These are phyloP conservation scores for Ramphastos sulfuratus DNA, from an alignment of 2,113 vertebrate genomes.

Conservation along the genomic window DNA sequence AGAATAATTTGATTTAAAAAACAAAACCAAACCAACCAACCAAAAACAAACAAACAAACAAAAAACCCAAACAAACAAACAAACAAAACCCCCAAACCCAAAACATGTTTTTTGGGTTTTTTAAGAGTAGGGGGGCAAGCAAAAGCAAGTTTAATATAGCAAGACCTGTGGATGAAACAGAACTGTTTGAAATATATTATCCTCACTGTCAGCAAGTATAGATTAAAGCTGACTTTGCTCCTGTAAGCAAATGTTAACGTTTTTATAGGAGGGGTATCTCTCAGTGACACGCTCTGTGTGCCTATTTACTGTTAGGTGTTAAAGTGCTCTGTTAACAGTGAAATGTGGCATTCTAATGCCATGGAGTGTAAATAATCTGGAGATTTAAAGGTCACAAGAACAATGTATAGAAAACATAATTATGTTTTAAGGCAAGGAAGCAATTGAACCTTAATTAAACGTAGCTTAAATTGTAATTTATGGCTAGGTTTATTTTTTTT, in stretches of 20 bases:
- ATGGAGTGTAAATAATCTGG: neutral
- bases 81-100: too few relatives aligned
- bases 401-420: neutral
- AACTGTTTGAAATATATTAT: slow-evolving; percentile 27
- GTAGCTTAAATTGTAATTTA: slow-evolving; percentile 33
- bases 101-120: too few relatives aligned
- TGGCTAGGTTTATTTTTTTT: neutral
- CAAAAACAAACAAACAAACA: too few relatives aligned
- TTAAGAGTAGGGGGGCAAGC: neutral
- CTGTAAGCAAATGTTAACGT: neutral
- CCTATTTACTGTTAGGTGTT: slow-evolving; percentile 41
- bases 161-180: neutral
- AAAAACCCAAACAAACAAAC: too few relatives aligned
- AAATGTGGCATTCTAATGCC: slow-evolving; percentile 9
- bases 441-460: slow-evolving; percentile 35
- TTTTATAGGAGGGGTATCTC: neutral
- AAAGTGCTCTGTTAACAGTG: neutral
- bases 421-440: neutral
- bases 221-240: slow-evolving; percentile 33
- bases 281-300: slow-evolving; percentile 3
- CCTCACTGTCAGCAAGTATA: slow-evolving; percentile 44
- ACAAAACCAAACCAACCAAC: neutral
- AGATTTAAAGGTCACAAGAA: neutral
- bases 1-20: slow-evolving; percentile 1
- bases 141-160: neutral